phyloP scores from a whole-genome alignment of 2,797 vertebrate species.

The Acipenser oxyrinchus region DNA sequence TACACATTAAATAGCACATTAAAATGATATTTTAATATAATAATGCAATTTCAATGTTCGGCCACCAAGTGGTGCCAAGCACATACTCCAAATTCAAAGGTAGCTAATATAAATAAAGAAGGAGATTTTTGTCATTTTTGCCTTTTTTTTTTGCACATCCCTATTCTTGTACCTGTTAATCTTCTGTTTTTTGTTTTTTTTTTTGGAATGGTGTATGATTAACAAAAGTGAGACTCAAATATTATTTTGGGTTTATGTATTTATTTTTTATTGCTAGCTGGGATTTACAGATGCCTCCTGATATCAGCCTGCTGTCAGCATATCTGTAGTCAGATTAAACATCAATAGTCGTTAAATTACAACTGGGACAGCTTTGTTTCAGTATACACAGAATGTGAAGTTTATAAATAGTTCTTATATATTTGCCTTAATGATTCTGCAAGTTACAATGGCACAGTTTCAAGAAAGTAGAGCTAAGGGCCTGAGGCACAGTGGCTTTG shows the following conservation, averaged over 20 bases:
- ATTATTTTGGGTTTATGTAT: slow-evolving; percentile 9
- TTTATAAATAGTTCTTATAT: slow-evolving; percentile 36
- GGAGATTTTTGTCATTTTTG: too few relatives aligned
- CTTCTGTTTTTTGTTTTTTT: too few relatives aligned
- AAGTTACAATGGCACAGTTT: slow-evolving; percentile 20
- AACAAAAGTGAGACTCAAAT: background rate
- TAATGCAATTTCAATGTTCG: too few relatives aligned
- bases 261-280: slow-evolving; percentile 6
- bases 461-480: slow-evolving; percentile 28
- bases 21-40: too few relatives aligned
- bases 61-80: too few relatives aligned
- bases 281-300: background rate
- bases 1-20: too few relatives aligned
- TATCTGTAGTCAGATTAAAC: slow-evolving; percentile 13
- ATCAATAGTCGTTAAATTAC: slow-evolving; percentile 6
- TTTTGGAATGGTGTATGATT: too few relatives aligned
- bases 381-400: slow-evolving; percentile 5
- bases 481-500: slow-evolving; percentile 27
- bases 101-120: too few relatives aligned
- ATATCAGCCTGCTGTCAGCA: background rate
- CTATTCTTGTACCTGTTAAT: too few relatives aligned
- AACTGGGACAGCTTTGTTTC: slow-evolving; percentile 12
- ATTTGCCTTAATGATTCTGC: slow-evolving; percentile 35
- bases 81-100: too few relatives aligned
- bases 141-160: too few relatives aligned